Evolutionary conservation across 2,113 vertebrate species (phyloP).

Genomic region (Pholis gunnellus): DNA sequence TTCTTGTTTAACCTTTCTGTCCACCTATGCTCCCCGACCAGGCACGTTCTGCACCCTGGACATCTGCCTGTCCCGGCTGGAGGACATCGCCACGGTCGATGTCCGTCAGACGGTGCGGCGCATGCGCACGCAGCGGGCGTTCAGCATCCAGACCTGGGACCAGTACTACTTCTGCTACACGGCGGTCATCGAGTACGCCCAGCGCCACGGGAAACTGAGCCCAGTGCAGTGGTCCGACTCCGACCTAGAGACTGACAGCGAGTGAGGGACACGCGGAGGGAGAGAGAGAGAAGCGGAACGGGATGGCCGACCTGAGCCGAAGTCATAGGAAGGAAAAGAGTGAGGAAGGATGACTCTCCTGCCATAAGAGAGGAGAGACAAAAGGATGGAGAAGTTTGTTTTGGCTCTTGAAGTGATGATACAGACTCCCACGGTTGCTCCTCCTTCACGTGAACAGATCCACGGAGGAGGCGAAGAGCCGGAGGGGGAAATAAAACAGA

Average conservation of each 20-base stretch:
- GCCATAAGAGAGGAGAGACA: constrained; percentile 42
- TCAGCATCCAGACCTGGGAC: constrained; percentile 89
- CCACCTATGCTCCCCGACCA: constrained; percentile 21
- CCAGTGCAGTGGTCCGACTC: constrained; percentile 88
- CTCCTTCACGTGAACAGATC: constrained; percentile 41
- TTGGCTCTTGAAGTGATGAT: constrained; percentile 35
- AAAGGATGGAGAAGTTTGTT: constrained; percentile 53
- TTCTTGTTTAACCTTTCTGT: constrained; percentile 30
- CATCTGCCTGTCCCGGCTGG: constrained; percentile 86
- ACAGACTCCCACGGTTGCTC: constrained; percentile 47
- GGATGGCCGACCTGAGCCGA: constrained; percentile 40
- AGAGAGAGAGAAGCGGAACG: constrained; percentile 5
- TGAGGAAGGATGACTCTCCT: constrained; percentile 52
- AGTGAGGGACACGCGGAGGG: constrained; percentile 69
- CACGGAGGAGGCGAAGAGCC: constrained; percentile 37
- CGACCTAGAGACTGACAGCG: constrained; percentile 88
- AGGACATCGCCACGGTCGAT: constrained; percentile 85
- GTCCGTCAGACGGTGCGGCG: constrained; percentile 83
- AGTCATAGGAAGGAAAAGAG: constrained; percentile 49
- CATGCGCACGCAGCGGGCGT: constrained; percentile 86
- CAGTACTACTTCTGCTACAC: constrained; percentile 88
- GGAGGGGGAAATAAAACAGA: background rate
- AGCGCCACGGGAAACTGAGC: constrained; percentile 82
- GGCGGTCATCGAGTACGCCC: constrained; percentile 84
- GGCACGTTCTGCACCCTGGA: constrained; percentile 88